phyloP scores from a whole-genome alignment of 2,113 vertebrate species.

The Trogon surrucura region DNA sequence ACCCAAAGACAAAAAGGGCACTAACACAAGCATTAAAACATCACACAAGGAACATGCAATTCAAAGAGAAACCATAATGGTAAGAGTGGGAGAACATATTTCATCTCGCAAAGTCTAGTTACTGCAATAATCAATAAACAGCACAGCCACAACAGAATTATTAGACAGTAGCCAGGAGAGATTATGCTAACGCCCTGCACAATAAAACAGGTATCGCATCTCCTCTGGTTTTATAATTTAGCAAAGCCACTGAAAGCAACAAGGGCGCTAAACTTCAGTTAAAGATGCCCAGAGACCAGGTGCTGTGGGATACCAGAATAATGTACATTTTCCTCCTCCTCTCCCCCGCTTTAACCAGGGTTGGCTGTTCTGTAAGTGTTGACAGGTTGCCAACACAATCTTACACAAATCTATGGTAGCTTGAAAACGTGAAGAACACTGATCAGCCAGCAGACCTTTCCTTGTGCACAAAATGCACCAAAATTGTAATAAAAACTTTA shows the following conservation, averaged over 20 bases:
- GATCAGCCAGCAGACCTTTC: neutral
- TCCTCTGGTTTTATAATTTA: neutral
- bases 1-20: neutral
- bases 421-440: neutral
- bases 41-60: neutral
- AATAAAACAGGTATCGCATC: neutral
- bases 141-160: slow-evolving; percentile 34
- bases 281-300: neutral
- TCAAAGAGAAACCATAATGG: slow-evolving; percentile 42
- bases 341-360: neutral
- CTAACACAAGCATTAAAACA: neutral
- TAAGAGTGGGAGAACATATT: slow-evolving; percentile 35
- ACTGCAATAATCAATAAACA: slow-evolving; percentile 44
- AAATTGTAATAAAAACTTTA: neutral
- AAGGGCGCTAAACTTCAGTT: neutral
- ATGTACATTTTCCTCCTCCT: neutral
- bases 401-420: rapidly evolving
- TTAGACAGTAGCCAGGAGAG: slow-evolving; percentile 18
- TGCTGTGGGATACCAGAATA: neutral
- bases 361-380: neutral
- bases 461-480: neutral
- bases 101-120: slow-evolving; percentile 25
- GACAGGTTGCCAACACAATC: neutral
- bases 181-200: neutral
- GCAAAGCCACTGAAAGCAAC: neutral